Base-by-base conservation (phyloP, 1,140 invertebrate species). In the Phenacoccus solenopsis region DNA sequence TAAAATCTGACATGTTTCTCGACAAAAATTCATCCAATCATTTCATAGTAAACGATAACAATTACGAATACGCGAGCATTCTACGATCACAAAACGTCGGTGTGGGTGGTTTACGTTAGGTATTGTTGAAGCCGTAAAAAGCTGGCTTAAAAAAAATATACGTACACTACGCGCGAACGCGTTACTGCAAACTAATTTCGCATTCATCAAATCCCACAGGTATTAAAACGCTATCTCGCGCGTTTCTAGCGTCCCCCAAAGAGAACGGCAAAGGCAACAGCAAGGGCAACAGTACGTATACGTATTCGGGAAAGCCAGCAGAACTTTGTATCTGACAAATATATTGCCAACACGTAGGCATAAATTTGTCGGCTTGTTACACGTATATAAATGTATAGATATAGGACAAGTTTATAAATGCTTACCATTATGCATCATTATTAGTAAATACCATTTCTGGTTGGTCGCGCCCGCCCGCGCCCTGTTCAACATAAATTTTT, bases 341-440 rank as follows among this genome's bases (percentile, higher is more conserved):
- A 64, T 64, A 64, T 64, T 64, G 59, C 59, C 59, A 64, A 64
- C 59, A 64, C 59, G 59, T 64, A 64, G 59, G 59, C 59, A 64
- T 64, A 64, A 64, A 64, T 64, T 64, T 64, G 25, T 64, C 25
- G 59, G 2, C 25, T 20, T 64, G 38, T 49, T 49, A 49, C 16
- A 16, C 20, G 56, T n/a, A 20, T 4, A 20, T 59, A n/a, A 5
- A 20, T 16, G 16, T 59, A 7, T 59, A 59, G 16, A 59, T 22
- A 22, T 59, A 20, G 56, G 21, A 22, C 56, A 59, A 22, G 21
- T 64, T 64, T 25, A 64, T 22, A 64, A 64, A 64, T 64, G 59
- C 25, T 64, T 24, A 16, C 59, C 59, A 64, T 64, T 64, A 64
- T 64, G 59, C 21, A 64, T 64, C 59, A 27, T 64, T 64, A 64